Conservation (phyloP, 23 tunicate species). For the Trididemnum clinides region DNA sequence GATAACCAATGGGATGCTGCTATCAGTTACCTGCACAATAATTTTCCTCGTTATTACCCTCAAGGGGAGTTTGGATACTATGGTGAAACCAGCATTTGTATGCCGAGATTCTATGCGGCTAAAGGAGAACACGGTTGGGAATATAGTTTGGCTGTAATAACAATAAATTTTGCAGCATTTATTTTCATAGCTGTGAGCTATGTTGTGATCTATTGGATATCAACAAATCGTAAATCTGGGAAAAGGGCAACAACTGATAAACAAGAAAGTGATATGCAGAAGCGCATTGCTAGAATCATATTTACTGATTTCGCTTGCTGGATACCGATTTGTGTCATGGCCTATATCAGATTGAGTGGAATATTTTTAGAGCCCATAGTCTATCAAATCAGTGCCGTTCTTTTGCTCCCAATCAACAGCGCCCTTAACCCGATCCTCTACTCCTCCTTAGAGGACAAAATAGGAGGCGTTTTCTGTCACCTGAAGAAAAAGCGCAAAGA, state of each 20-base stretch:
- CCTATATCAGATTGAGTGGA: not conserved
- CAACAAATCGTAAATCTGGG: not conserved
- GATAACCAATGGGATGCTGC: conserved; percentile 7
- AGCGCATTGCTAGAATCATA: not conserved
- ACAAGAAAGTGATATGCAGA: not conserved
- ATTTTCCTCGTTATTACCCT: conserved; percentile 36
- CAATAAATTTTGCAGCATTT: conserved; percentile 22
- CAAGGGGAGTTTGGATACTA: conserved; percentile 50
- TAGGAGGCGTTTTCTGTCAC: not conserved
- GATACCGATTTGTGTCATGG: not conserved
- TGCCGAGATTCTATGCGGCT: conserved; percentile 34
- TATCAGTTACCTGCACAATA: not conserved
- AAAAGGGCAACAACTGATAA: not conserved
- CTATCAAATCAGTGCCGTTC: not conserved
- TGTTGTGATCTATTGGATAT: not conserved
- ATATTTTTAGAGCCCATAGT: not conserved
- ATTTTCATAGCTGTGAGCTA: conserved; percentile 25
- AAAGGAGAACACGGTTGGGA: conserved; percentile 28
- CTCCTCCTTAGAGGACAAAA: not conserved
- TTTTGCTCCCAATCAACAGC: conserved; percentile 13
- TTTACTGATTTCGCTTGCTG: not conserved
- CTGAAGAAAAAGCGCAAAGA: not conserved
- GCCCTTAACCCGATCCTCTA: not conserved
- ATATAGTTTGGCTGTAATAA: conserved; percentile 29
- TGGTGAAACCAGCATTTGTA: conserved; percentile 49